Evolutionary conservation across 2,113 vertebrate genomes (phyloP).

Genomic region (Leucosticte australis): DNA sequence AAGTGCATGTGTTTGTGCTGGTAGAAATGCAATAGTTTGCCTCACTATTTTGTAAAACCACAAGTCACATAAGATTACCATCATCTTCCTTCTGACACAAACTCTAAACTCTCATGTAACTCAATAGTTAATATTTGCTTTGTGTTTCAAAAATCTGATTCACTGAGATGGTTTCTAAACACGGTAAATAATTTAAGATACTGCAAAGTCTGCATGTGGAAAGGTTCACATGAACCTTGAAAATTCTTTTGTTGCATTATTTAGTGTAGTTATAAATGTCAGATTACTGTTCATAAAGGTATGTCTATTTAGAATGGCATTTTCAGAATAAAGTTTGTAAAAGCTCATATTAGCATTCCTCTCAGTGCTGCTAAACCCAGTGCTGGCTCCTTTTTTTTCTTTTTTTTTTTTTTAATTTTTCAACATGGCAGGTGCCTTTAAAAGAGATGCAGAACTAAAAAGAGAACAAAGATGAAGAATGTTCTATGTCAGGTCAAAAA

Average conservation of each 20-base stretch:
- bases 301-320: constrained; percentile 55
- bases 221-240: constrained; percentile 62
- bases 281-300: constrained; percentile 59
- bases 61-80: background rate
- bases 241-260: constrained; percentile 76
- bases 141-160: constrained; percentile 39
- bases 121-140: constrained; percentile 40
- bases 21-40: background rate
- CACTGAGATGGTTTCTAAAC: constrained; percentile 53
- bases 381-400: background rate
- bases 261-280: constrained; percentile 74
- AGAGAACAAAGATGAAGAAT: background rate
- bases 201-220: constrained; percentile 44
- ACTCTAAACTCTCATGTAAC: background rate
- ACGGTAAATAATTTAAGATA: constrained; percentile 70
- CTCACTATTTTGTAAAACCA: background rate
- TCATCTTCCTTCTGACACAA: background rate
- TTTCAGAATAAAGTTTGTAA: constrained; percentile 65
- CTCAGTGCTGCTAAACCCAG: background rate
- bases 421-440: background rate
- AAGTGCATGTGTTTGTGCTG: background rate
- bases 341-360: constrained; percentile 61
- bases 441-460: background rate
- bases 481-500: background rate
- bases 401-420: background rate